Percentiles rank a stretch among this genome's conserved stretches.
phyloP scores from a whole-genome alignment of 37 sponge, comb jelly and placozoan genomes.

The Mnemiopsis leidyi region DNA sequence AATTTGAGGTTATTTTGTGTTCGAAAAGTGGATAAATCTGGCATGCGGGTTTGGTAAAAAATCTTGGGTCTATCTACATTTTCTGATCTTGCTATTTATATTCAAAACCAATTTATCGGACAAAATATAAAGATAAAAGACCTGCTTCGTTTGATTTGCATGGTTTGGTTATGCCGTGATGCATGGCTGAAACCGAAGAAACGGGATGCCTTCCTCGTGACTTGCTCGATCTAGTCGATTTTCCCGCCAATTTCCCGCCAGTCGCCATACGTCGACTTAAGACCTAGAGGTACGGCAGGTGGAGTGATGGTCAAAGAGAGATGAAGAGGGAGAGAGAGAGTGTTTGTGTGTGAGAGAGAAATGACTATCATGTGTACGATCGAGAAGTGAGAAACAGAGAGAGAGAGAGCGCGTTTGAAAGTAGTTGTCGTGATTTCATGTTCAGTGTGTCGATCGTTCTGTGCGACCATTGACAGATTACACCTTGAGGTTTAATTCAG shows the following conservation, averaged over 20 bases:
- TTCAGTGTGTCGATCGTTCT: neutral
- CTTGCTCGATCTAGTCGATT: neutral
- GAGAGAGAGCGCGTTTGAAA: slow-evolving; percentile 1
- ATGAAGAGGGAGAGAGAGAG: neutral
- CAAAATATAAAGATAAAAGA: too few species aligned
- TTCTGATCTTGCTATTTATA: neutral
- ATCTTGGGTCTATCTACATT: neutral
- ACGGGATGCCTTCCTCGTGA: neutral
- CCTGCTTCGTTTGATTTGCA: neutral
- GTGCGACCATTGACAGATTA: neutral
- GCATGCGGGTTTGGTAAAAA: neutral
- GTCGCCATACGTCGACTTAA: neutral
- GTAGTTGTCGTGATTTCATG: neutral
- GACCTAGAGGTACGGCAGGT: neutral
- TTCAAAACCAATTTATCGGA: too few species aligned
- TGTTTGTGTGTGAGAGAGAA: neutral
- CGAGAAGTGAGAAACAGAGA: slow-evolving; percentile 26
- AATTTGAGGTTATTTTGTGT: neutral
- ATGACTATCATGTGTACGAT: neutral
- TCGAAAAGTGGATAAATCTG: neutral
- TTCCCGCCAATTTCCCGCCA: neutral
- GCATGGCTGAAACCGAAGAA: neutral
- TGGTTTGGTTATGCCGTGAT: neutral
- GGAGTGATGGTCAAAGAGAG: too few species aligned
- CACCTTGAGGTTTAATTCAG: too few species aligned